phyloP scores from a whole-genome alignment of 1,140 invertebrate genomes.

The Euwallacea similis region DNA sequence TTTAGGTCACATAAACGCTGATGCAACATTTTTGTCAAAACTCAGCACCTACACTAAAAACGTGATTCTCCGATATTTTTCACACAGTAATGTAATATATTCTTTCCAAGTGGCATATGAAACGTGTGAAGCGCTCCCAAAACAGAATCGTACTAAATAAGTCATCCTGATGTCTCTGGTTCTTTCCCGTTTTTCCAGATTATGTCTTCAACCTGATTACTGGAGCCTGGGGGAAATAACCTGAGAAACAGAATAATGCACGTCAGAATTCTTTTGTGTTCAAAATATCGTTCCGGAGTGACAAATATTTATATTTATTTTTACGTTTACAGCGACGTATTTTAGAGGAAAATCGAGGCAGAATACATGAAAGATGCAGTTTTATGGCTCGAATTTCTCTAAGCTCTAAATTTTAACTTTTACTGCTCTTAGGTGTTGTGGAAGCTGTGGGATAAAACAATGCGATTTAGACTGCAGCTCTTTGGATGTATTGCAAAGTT shows the following conservation, averaged over 20 bases:
- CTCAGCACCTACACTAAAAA: too few relatives aligned
- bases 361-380: conserved; percentile 1
- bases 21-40: too few relatives aligned
- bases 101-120: conserved; percentile 14
- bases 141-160: conserved; percentile 29
- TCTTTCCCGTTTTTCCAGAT: conserved; percentile 35
- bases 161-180: conserved; percentile 25
- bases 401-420: too few relatives aligned
- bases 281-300: conserved; percentile 19
- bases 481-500: too few relatives aligned
- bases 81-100: neutral
- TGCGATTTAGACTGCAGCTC: too few relatives aligned
- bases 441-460: too few relatives aligned
- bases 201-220: conserved; percentile 41
- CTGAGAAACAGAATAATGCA: conserved; percentile 35
- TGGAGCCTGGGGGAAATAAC: conserved; percentile 39
- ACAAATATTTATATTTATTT: conserved; percentile 23
- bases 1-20: too few relatives aligned
- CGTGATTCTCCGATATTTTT: too few relatives aligned
- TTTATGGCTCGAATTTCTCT: neutral
- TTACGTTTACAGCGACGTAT: conserved; percentile 17
- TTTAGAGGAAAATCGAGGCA: conserved; percentile 3
- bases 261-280: conserved; percentile 23
- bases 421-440: too few relatives aligned
- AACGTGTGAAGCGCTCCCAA: conserved; percentile 19